phyloP scores from a whole-genome alignment of 2,888 invertebrate species.

The Trissoscelio sp. region DNA sequence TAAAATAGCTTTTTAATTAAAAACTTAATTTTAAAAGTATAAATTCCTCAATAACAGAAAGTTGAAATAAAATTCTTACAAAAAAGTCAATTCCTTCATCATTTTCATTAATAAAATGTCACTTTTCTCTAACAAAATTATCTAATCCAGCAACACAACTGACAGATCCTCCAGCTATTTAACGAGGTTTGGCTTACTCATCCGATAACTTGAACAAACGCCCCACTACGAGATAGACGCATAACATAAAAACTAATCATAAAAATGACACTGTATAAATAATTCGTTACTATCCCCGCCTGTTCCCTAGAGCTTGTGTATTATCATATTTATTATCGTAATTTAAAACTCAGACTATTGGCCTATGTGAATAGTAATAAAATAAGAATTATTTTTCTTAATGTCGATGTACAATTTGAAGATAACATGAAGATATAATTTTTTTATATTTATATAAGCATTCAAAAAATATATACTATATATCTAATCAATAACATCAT shows the following conservation, averaged over 20 bases:
- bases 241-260: background rate
- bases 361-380: too few species aligned
- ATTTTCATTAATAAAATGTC: too few species aligned
- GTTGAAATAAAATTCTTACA: too few species aligned
- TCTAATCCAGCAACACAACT: slow-evolving; percentile 6
- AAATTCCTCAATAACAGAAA: too few species aligned
- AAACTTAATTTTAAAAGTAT: too few species aligned
- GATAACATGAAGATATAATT: background rate
- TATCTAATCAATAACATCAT: too few species aligned
- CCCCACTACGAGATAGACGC: slow-evolving; percentile 8
- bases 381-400: slow-evolving; percentile 15
- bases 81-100: too few species aligned
- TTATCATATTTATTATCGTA: slow-evolving; percentile 13
- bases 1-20: too few species aligned
- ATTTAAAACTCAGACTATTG: slow-evolving; percentile 6
- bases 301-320: background rate
- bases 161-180: slow-evolving; percentile 30
- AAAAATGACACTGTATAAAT: slow-evolving; percentile 25
- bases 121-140: too few species aligned
- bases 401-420: background rate
- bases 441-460: too few species aligned
- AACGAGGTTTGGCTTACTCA: slow-evolving; percentile 24
- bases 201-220: slow-evolving; percentile 21
- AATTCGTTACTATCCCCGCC: background rate
- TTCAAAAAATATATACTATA: too few species aligned